These are phyloP conservation scores for Pterocles burchelli DNA, from an alignment of 2,113 vertebrate genomes.

Conservation along the genomic window DNA sequence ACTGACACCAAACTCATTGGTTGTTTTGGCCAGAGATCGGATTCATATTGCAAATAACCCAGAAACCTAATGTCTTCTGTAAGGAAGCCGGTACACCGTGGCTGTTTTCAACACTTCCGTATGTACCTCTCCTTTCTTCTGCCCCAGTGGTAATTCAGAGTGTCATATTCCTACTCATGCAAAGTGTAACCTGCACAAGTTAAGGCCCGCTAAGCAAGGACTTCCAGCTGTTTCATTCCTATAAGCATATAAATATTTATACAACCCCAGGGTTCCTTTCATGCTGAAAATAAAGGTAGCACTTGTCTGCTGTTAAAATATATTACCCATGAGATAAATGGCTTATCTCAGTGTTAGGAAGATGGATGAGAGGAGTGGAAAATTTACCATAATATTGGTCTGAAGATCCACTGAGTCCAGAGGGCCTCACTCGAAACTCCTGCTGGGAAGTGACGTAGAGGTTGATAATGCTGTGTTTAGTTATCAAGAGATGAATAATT, in stretches of 20 bases:
- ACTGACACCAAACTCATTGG: not conserved
- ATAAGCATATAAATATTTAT: conserved; percentile 57
- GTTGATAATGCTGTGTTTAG: not conserved
- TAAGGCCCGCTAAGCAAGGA: not conserved
- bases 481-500: conserved; percentile 29
- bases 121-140: not conserved
- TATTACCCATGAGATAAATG: not conserved
- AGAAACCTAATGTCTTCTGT: not conserved
- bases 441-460: not conserved
- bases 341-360: conserved; percentile 3
- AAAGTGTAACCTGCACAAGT: not conserved
- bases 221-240: conserved; percentile 36
- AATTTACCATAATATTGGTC: not conserved
- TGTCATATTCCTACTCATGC: not conserved
- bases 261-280: conserved; percentile 22
- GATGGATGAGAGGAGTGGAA: conserved; percentile 22
- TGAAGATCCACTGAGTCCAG: not conserved
- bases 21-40: not conserved
- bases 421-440: not conserved
- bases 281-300: conserved; percentile 52
- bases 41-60: not conserved
- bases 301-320: conserved; percentile 41
- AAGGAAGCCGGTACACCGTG: not conserved
- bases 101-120: not conserved
- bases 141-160: not conserved